Base-by-base conservation (phyloP, 2,113 vertebrate species). In the Hymenochirus boettgeri region DNA sequence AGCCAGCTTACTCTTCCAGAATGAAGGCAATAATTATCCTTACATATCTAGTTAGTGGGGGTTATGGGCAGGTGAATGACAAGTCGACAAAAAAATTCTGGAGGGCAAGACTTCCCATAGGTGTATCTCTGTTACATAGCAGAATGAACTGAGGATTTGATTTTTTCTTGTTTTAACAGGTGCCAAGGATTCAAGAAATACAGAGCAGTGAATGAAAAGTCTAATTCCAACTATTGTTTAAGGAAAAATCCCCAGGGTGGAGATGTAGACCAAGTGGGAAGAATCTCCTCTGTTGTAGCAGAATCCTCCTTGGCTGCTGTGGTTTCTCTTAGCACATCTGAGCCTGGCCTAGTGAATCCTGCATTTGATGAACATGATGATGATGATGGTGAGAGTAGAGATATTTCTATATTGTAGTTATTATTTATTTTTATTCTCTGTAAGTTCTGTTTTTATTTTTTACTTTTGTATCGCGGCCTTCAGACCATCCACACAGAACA, bases 301-400 rank as follows among this genome's bases (percentile, higher is more conserved):
- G 83, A 80, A 57, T 79, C 76, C 23, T 82, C 79, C 7, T 35
- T 66, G 54, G 77, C 79, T 35, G 79, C 80, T 1, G 75, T 73
- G 31, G 74, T 76, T 2, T 77, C 77, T 0, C 74, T 82, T 2
- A 77, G 77, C 26, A 75, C 74, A 53, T 79, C 86, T 1, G 91
- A 95, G 62, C 89, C 93, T 6, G 92, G 93, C 1, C 71, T 94
- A 63, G 87, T 93, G 42, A 95, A 94, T 74, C 92, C 90, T 52
- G 91, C 93, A 39, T 95, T 88, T 74, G 93, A 95, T 74, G 93
- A 92, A 81, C 81, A 81, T 50, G 93, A 96, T 70, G 33, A 35
- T 12, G 33, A 35, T 35, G 93, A 94, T 58, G 93, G 93, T 94
- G 83, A 72, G 79, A 46, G 23, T n/a, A 19, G 19, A 62, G 2